phyloP scores from a whole-genome alignment of 2,113 vertebrate genomes.

The Python bivittatus region DNA sequence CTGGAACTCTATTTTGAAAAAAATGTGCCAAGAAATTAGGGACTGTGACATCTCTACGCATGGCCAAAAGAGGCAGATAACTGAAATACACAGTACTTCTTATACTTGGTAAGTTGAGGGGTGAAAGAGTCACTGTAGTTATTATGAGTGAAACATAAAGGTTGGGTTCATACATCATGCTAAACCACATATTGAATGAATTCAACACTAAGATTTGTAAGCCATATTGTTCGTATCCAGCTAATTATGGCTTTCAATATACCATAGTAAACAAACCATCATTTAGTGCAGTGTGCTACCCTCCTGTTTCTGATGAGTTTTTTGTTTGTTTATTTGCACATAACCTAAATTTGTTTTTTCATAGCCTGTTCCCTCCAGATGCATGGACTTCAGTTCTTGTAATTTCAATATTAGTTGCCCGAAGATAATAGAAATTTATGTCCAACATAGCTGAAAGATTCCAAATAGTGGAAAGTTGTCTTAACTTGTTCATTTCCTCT shows the following conservation, averaged over 20 bases:
- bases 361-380: not conserved
- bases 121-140: not conserved
- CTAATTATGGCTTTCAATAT: not conserved
- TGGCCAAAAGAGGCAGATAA: not conserved
- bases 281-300: not conserved
- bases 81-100: not conserved
- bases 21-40: not conserved
- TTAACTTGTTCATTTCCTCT: not conserved
- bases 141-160: not conserved
- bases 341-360: not conserved
- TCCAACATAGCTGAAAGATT: not conserved
- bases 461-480: not conserved
- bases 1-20: not conserved
- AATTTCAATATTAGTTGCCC: not conserved
- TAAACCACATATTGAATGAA: not conserved
- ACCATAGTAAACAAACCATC: not conserved
- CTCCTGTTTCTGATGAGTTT: not conserved
- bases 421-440: not conserved
- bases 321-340: not conserved
- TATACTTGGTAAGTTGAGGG: not conserved
- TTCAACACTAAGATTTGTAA: not conserved
- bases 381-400: not conserved
- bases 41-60: not conserved
- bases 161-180: not conserved
- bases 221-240: not conserved